Evolutionary conservation across 2,113 vertebrate genomes (phyloP).

Genomic region (Vicugna pacos): DNA sequence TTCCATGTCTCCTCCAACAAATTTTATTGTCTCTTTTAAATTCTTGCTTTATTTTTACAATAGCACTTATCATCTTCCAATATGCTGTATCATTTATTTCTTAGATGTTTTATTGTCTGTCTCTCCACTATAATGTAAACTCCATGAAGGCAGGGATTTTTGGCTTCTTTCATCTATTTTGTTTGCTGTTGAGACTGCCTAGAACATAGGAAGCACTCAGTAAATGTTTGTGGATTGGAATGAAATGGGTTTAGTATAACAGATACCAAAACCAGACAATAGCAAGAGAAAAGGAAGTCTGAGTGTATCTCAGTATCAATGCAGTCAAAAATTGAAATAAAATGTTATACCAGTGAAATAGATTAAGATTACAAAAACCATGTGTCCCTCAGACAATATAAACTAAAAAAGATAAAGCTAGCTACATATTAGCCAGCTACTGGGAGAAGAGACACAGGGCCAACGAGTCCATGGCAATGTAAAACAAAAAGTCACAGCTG

Average conservation of each 20-base stretch:
- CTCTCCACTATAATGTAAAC: not conserved
- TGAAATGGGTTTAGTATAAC: not conserved
- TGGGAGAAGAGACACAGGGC: not conserved
- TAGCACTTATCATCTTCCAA: not conserved
- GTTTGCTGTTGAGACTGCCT: not conserved
- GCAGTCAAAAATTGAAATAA: constrained; percentile 53
- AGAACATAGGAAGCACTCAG: not conserved
- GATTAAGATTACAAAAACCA: constrained; percentile 32
- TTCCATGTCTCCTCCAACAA: not conserved
- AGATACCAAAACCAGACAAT: not conserved
- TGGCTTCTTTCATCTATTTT: not conserved
- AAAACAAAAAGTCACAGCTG: constrained; percentile 27
- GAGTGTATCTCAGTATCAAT: not conserved
- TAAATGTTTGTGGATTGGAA: not conserved
- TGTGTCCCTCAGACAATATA: not conserved
- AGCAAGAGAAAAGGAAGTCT: not conserved
- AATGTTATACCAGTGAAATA: constrained; percentile 39
- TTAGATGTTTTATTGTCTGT: not conserved
- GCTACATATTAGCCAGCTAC: not conserved
- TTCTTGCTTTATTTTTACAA: constrained; percentile 9
- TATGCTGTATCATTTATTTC: not conserved
- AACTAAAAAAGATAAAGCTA: not conserved
- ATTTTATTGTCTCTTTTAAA: not conserved
- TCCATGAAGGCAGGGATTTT: not conserved
- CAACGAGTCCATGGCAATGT: not conserved